Conservation (phyloP, 2,797 vertebrate species). For the Muraenolepis orangiensis region DNA sequence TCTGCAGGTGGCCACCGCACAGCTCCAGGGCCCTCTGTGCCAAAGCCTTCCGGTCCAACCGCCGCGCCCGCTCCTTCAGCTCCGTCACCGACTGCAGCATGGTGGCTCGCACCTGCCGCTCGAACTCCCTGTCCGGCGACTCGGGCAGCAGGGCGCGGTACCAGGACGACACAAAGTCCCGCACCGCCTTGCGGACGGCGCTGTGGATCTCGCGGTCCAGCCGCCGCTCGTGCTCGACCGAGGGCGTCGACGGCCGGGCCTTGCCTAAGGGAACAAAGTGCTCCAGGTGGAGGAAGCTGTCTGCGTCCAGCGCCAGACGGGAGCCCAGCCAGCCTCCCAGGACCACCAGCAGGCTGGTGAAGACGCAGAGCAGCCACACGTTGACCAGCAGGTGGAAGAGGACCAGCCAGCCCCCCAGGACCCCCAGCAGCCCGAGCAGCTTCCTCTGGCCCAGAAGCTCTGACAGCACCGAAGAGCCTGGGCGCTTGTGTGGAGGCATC, state of each 20-base stretch:
- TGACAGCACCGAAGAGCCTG: slow-evolving; percentile 39
- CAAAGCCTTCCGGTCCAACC: slow-evolving; percentile 69
- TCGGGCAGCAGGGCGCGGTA: slow-evolving; percentile 79
- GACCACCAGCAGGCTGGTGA: slow-evolving; percentile 76
- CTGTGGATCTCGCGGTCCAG: slow-evolving; percentile 81
- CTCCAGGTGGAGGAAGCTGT: slow-evolving; percentile 81
- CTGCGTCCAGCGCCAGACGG: slow-evolving; percentile 54
- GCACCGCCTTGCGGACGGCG: slow-evolving; percentile 81
- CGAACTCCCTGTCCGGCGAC: slow-evolving; percentile 73
- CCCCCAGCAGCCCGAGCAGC: slow-evolving; percentile 66
- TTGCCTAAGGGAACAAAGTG: slow-evolving; percentile 75
- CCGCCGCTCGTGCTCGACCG: slow-evolving; percentile 60
- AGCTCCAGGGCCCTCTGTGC: slow-evolving; percentile 77
- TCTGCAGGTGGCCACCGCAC: slow-evolving; percentile 84
- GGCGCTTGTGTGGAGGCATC: slow-evolving; percentile 54
- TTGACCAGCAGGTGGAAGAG: slow-evolving; percentile 83
- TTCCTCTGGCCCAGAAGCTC: slow-evolving; percentile 66
- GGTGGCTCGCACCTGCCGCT: slow-evolving; percentile 74
- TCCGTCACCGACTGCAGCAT: slow-evolving; percentile 81
- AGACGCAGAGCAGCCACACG: slow-evolving; percentile 80
- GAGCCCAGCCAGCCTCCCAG: slow-evolving; percentile 86
- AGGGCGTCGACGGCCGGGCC: slow-evolving; percentile 42
- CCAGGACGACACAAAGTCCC: slow-evolving; percentile 92
- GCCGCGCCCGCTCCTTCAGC: slow-evolving; percentile 73
- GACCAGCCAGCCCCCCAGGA: slow-evolving; percentile 78